These are phyloP conservation scores for Tor tambroides DNA, from an alignment of 2,113 vertebrate species.

Conservation along the genomic window DNA sequence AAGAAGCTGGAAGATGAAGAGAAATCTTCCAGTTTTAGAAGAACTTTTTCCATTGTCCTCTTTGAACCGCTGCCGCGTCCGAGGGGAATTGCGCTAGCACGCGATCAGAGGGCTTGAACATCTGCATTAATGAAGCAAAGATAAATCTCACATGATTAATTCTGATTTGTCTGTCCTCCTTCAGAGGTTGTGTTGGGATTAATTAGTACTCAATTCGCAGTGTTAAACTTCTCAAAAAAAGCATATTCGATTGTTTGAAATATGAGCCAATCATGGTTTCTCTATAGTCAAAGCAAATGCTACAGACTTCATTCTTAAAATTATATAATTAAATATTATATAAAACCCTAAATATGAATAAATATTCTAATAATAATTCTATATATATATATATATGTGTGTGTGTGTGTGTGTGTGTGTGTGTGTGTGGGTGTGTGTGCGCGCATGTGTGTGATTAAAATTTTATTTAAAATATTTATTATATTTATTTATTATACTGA, in stretches of 20 bases:
- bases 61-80: constrained; percentile 19
- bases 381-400: too few relatives aligned
- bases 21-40: constrained; percentile 8
- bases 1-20: not conserved
- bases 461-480: too few relatives aligned
- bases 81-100: not conserved
- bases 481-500: too few relatives aligned
- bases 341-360: too few relatives aligned
- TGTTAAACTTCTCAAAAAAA: not conserved
- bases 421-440: too few relatives aligned
- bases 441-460: too few relatives aligned
- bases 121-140: constrained; percentile 34
- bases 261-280: too few relatives aligned
- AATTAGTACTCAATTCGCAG: constrained; percentile 3
- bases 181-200: constrained; percentile 13
- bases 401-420: too few relatives aligned
- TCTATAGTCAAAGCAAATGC: too few relatives aligned
- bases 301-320: too few relatives aligned
- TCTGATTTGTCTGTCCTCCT: constrained; percentile 18
- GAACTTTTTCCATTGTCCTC: constrained; percentile 28
- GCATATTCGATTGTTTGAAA: not conserved
- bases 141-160: constrained; percentile 13
- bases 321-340: too few relatives aligned
- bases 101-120: constrained; percentile 20
- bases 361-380: too few relatives aligned